Evolutionary conservation across 2,888 invertebrate genomes (phyloP), one percentile per base, ranked within the genome.

Genomic region (Agrochola lychnidis): DNA sequence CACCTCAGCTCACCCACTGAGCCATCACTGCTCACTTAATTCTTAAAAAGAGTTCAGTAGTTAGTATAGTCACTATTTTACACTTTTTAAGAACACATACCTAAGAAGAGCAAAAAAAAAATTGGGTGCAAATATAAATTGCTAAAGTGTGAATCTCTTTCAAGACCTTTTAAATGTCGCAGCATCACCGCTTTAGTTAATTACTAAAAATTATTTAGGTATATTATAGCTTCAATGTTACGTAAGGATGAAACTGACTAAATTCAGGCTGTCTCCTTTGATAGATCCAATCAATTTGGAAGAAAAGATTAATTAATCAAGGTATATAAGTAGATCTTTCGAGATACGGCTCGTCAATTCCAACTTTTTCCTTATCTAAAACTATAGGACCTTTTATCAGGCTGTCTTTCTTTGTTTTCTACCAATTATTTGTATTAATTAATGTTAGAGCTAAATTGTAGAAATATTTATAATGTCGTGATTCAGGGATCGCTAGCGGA

Each of bases 361-460:
- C 69, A 74, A 84, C 75, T 81, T 84, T 84, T 73, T 74, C 81
- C 84, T 81, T 84, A 81, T 81, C 81, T 84, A 57, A 73, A 81
- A 81, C 84, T 67, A 84, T 73, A 81, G 56, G 48, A 7, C 51
- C 74, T 66, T 73, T 73, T 73, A 62, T 62, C 14, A 16, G 45
- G 30, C 67, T 36, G 51, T 45, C 45, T 67, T 22, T 42, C 51
- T 70, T 81, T 74, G 74, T 81, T 30, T 66, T 45, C 51, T 30
- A n/a, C 51, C 40, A 61, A 80, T 84, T 73, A 53, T 51, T 66
- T 84, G 73, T 53, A 45, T 73, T 45, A 45, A 45, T 48, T 0
- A 0, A 56, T 7, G 10, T 56, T 63, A 2, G 16, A 68, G 30
- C 6, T 56, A 42, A 57, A n/a, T 78, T 14, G 19, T 25, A 14